Base-by-base conservation (phyloP, 53 echinoderm and acorn worm genomes). In the Luidia sarsii region DNA sequence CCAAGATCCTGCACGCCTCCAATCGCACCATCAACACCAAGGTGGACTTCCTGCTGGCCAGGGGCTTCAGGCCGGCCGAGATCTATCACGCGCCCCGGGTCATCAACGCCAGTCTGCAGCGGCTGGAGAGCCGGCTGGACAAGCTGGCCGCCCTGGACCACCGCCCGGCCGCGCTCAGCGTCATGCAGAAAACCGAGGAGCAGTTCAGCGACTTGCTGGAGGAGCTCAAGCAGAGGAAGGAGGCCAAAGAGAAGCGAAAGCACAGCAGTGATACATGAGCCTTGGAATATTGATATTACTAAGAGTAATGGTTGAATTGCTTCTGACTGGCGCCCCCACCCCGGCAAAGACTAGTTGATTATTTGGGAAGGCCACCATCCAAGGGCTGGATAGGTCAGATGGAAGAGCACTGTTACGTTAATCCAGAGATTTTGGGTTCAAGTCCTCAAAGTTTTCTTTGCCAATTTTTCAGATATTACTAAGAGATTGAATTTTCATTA, bases 11-110 rank as follows among this genome's bases (percentile, higher is more conserved):
- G n/a, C 69, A 79, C 3, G 49, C 77, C 31, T 69, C 84, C 3
- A 59, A 81, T 15, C 50, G 80, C 16, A 89, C 77, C 45, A 33
- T 89, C 30, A 63, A 70, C 39, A 68, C 79, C 32, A 84, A 70
- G 50, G 32, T 84, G 31, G 55, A 77, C 69, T 70, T 77, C 21
- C 29, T 89, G 24, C 69, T 53, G 5, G 18, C 63, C 36, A 84
- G 25, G 63, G 84, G 70, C 10, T 81, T 69, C 33, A 33, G 5
- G 35, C 29, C 34, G 1, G 39, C 60, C 0, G 52, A 84, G 16
- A 50, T 89, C 9, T 45, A 45, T 18, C 33, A 68, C 10, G 35
- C 33, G 20, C 83, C 84, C 3, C 60, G 87, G 51, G 50, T 80
- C 33, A 50, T 87, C 1, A 63, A 61, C 19, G 21, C 80, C 30